Base-by-base conservation (phyloP, 2,888 invertebrate genomes). In the Agapostemon virescens region DNA sequence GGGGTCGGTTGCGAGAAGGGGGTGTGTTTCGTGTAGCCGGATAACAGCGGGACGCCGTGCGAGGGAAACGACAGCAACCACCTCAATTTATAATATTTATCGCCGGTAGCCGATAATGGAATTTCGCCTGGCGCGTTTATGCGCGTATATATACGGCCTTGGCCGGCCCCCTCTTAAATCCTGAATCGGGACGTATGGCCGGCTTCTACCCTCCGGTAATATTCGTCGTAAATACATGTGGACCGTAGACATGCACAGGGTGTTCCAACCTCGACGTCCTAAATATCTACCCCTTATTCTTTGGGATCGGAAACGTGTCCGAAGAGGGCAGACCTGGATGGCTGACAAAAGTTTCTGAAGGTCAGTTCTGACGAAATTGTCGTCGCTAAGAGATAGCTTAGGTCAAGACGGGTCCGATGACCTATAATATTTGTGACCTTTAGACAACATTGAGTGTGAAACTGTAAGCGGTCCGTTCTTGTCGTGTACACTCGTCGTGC, bases 51-150 rank as follows among this genome's bases (percentile, higher is more conserved):
- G 64, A 52, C 66, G 52, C 73, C 13, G 69, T 33, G 64, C 30
- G 69, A 74, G 74, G 77, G 69, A 73, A 81, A 73, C 73, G 77
- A 78, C 77, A 66, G 81, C 79, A 66, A 79, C 77, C 82, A 80
- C 82, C 85, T 88, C 90, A 91, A 91, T 92, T 91, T 91, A 92
- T 90, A 92, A 92, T 92, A 92, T 92, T 92, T 92, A 92, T 92
- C 90, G 90, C 87, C 84, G 83, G 75, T 86, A 88, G 87, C 87
- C 89, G 91, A 92, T 92, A 92, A 92, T 91, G 89, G 91, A 91
- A 90, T 92, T 92, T 91, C 85, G 86, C 84, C 84, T 77, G 80
- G 82, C 76, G 82, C 81, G 73, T 82, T 74, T 81, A 78, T 68
- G 61, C 74, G 77, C 55, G 49, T 61, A 40, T 77, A 81, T 77